Base-by-base conservation (phyloP, 2,888 invertebrate genomes). In the Caenorhabditis parvicauda region DNA sequence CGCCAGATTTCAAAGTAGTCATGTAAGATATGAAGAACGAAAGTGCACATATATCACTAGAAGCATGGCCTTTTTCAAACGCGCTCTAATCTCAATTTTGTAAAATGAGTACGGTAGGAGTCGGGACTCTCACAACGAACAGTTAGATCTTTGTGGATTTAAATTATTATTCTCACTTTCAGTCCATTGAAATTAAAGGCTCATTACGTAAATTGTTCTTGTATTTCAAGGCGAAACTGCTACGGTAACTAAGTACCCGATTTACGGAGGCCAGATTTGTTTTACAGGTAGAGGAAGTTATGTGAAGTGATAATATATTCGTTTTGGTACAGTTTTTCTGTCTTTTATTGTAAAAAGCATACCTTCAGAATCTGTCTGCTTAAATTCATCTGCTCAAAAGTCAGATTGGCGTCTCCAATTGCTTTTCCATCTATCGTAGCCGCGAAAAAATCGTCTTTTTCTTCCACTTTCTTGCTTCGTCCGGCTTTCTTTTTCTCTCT, bases 291-390 rank as follows among this genome's bases (percentile, higher is more conserved):
- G 12, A 7, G 12, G 32, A 12, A 32, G 7, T 32, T 32, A 12
- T 32, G 9, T 32, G 12, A 12, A 32, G 9, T 32, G 32, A 12
- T 32, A 12, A 12, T 32, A 32, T 12, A 32, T 7, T 32, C 14
- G 12, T 32, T 32, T 32, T 32, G 7, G 7, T 32, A 32, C 14
- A n/a, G n/a, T n/a, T n/a, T n/a, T n/a, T n/a, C n/a, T 22, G 1
- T 53, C 25, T 52, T 47, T 47, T 47, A 9, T 47, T 9, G n/a
- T n/a, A n/a, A n/a, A n/a, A n/a, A 55, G 32, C 14, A 53, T 17
- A 54, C 87, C 82, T 94, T 92, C 80, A 96, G 85, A 28, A 98
- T 83, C 0, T 95, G 95, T 58, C 95, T 86, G 0, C 95, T 95
- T 24, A 96, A 84, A 83, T 95, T 94, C 92, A 98, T 93, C 85